A percentile compares a stretch with the other conserved stretches of the same genome.
phyloP scores from a whole-genome alignment of 2,888 invertebrate genomes.

The Cylindroiulus punctatus region DNA sequence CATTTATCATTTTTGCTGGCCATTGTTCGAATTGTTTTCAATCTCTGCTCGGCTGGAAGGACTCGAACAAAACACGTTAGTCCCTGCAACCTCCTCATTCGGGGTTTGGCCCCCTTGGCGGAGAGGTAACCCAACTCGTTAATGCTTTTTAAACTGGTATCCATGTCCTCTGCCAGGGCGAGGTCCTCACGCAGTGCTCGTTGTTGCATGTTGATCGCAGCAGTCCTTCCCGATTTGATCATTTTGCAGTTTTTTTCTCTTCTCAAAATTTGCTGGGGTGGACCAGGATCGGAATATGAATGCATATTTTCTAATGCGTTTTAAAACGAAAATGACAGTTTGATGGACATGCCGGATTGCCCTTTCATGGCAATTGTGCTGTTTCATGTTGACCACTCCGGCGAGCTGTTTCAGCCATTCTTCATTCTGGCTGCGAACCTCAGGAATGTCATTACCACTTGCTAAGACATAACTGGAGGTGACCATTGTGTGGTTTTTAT shows the following conservation, averaged over 20 bases:
- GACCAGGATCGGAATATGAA: slow-evolving; percentile 25
- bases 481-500: too few species aligned
- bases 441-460: slow-evolving; percentile 17
- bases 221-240: slow-evolving; percentile 28
- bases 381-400: slow-evolving; percentile 50
- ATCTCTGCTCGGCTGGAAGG: neutral
- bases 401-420: neutral
- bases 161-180: slow-evolving; percentile 43
- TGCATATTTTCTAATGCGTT: slow-evolving; percentile 49
- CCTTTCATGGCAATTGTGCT: slow-evolving; percentile 43
- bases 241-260: neutral
- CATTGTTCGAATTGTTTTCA: slow-evolving; percentile 38
- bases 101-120: slow-evolving; percentile 9
- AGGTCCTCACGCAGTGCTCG: slow-evolving; percentile 24
- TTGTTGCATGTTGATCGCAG: slow-evolving; percentile 43
- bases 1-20: slow-evolving; percentile 37
- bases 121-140: slow-evolving; percentile 39
- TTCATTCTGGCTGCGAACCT: neutral
- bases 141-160: slow-evolving; percentile 47
- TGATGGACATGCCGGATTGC: slow-evolving; percentile 52
- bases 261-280: slow-evolving; percentile 1
- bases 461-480: neutral
- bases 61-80: slow-evolving; percentile 25
- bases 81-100: neutral
- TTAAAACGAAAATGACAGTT: slow-evolving; percentile 52